phyloP scores from a whole-genome alignment of 2,113 vertebrate species.

The Apodemus sylvaticus region DNA sequence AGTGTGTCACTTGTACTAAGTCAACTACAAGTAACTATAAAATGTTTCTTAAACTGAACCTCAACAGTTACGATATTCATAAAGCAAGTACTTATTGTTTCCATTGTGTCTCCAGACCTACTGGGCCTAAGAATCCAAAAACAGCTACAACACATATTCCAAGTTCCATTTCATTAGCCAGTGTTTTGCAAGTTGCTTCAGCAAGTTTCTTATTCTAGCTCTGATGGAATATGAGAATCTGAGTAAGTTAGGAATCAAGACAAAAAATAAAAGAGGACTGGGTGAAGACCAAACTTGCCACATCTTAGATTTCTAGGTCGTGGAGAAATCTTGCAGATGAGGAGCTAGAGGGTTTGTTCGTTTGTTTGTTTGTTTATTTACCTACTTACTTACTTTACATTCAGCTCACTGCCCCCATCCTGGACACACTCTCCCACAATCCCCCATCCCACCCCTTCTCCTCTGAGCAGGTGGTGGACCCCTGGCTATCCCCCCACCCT shows the following conservation, averaged over 20 bases:
- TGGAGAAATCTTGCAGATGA: slow-evolving; percentile 9
- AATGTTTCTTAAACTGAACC: not conserved
- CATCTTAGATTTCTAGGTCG: not conserved
- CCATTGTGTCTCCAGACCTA: not conserved
- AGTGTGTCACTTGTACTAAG: not conserved
- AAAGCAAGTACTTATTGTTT: slow-evolving; percentile 24
- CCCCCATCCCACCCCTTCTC: no score
- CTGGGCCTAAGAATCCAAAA: not conserved
- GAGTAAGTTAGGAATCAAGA: slow-evolving; percentile 41
- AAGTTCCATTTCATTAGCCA: not conserved
- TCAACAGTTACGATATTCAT: not conserved
- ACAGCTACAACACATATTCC: slow-evolving; percentile 8
- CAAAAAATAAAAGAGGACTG: not conserved
- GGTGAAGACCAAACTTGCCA: not conserved
- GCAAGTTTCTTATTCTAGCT: slow-evolving; percentile 29
- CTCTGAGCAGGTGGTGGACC: no score
- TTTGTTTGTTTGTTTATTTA: not conserved
- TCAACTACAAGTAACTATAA: not conserved
- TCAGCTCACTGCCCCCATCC: no score
- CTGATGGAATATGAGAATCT: not conserved
- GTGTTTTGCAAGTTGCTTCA: not conserved
- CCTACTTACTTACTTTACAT: no score
- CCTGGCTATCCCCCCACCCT: no score
- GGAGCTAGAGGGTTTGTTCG: not conserved
- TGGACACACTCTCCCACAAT: no score